phyloP scores from a whole-genome alignment of 2,113 vertebrate genomes.

The Bolborhynchus lineola region DNA sequence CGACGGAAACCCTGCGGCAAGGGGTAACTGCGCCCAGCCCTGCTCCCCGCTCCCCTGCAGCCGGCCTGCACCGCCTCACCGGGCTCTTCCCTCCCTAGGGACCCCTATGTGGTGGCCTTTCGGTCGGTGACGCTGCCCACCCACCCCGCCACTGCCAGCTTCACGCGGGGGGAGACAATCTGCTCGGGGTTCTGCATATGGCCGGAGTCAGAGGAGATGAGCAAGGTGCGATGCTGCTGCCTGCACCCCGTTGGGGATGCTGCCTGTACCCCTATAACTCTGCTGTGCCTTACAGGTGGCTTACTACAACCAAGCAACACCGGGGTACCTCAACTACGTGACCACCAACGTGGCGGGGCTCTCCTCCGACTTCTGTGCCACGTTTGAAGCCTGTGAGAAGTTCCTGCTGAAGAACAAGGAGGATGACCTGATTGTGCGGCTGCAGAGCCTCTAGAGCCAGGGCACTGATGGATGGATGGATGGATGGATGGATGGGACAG shows the following conservation, averaged over 20 bases:
- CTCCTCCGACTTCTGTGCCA: conserved; percentile 84
- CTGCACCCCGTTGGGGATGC: fast-evolving
- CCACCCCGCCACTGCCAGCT: conserved; percentile 67
- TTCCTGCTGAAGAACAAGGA: conserved; percentile 89
- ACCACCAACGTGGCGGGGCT: conserved; percentile 89
- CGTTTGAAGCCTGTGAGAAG: conserved; percentile 82
- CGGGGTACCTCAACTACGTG: conserved; percentile 86
- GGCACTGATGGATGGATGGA: no score
- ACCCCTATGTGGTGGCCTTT: conserved; percentile 91
- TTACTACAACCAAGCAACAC: conserved; percentile 93
- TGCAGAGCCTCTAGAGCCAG: conserved; percentile 47
- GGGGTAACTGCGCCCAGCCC: conserved; percentile 65
- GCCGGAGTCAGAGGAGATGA: conserved; percentile 76
- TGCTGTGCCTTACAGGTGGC: conserved; percentile 77
- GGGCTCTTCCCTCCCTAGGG: conserved; percentile 67
- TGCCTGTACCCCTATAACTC: background rate
- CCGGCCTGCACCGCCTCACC: fast-evolving
- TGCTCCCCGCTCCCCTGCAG: fast-evolving
- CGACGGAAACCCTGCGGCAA: conserved; percentile 85
- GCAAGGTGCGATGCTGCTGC: conserved; percentile 78
- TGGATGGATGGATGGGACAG: background rate
- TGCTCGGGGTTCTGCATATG: conserved; percentile 93
- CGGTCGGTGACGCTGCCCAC: conserved; percentile 90
- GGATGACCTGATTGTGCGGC: conserved; percentile 42
- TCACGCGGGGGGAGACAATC: conserved; percentile 85